Evolutionary conservation across 2,113 vertebrate species (phyloP), one percentile per base, ranked within the genome.

Genomic region (Meriones unguiculatus): DNA sequence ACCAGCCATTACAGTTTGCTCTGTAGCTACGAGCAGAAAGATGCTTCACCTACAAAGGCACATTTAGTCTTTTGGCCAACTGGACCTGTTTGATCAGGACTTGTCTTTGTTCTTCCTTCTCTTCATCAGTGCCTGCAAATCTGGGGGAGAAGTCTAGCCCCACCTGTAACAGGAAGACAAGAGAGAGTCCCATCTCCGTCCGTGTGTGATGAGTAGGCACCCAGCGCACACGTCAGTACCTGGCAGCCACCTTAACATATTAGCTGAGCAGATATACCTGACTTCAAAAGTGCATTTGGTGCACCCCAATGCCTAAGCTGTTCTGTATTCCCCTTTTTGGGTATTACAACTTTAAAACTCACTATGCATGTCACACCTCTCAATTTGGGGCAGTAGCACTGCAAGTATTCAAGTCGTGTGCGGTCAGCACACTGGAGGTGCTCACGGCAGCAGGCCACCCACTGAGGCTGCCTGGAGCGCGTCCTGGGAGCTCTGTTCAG

Each of bases 61-160:
- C 99, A 96, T 99, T 98, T 75, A 99, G 98, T 64, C 98, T 98
- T 96, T 99, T 99, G 81, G 99, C 99, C 69, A 99, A 94, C 70
- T 99, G 99, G 91, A 98, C 98, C 97, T 99, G 99, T 94, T 98
- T 99, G 97, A 99, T 99, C 46, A 99, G 99, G 94, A 99, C 99
- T 97, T 99, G 98, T 98, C 99, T 99, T 90, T 99, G 99, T 85
- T 86, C 98, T 90, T 99, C 99, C 96, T 99, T 99, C 95, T 99
- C 98, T 0, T 98, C 98, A 32, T 99, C 99, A 0, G 89, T 98
- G 91, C 90, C 98, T 78, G 99, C 99, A 98, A 99, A 98, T 88
- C 99, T 99, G n/a, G 99, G 99, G 52, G 99, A 99, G 97, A 99
- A 99, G 98, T 99, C 99, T 93, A 99, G 98, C 78, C 99, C 99